Evolutionary conservation across 2,888 invertebrate species (phyloP), one percentile per base, ranked within the genome.

Genomic region (Polymixis flavicincta): DNA sequence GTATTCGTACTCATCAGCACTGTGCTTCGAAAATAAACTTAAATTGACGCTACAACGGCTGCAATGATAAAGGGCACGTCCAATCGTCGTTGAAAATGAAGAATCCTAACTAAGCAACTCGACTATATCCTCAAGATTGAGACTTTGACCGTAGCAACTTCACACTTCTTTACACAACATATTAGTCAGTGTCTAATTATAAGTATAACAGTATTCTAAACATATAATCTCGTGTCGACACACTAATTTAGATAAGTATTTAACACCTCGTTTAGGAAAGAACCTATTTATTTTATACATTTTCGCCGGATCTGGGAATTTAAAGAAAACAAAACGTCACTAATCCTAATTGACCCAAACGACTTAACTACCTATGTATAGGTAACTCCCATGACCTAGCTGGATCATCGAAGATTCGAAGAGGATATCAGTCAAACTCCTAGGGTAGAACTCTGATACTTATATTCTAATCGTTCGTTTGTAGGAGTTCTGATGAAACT

Each of bases 21-120:
- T 55, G 59, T 70, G 14, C 14, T 19, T 76, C 54, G 28, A 72
- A 69, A 69, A 45, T 60, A 48, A 66, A 78, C 78, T 60, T 70
- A 55, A 59, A 81, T 59, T 61, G 82, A 73, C 78, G 73, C 50
- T 50, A 70, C 81, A 82, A 81, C 73, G 57, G 66, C 19, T 69
- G 9, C 28, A 54, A 48, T 82, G 73, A 78, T 60, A 82, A 66
- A 63, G 54, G 54, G 50, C 50, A 66, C 61, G 42, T 69, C 54
- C 48, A 57, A 67, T 25, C 28, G 37, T 32, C 32, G 22, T 68
- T 7, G 25, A 45, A 32, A 59, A 70, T 70, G 19, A 50, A 70
- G 54, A 42, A 63, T 71, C 13, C 14, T 68, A 28, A 17, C 42
- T 65, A 50, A 50, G 32, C 19, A 50, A 74, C 32, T 59, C 50